phyloP scores from a whole-genome alignment of 2,113 vertebrate genomes.

The Pelodiscus sinensis region DNA sequence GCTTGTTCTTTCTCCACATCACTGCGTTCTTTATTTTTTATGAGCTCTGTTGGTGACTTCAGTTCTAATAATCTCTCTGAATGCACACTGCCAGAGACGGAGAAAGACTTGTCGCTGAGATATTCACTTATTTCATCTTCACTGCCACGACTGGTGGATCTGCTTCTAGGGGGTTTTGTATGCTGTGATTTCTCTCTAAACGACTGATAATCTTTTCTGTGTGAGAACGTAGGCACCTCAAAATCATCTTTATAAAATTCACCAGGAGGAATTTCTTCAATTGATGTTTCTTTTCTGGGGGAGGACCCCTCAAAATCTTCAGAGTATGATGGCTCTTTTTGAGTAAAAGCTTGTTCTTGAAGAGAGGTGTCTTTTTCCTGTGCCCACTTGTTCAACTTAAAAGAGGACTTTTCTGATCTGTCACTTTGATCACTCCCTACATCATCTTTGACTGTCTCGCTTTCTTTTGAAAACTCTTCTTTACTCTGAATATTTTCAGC shows the following conservation, averaged over 20 bases:
- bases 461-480: constrained; percentile 43
- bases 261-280: constrained; percentile 47
- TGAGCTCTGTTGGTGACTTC: constrained; percentile 71
- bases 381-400: constrained; percentile 44
- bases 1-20: constrained; percentile 63
- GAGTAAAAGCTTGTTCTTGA: constrained; percentile 55
- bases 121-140: constrained; percentile 88
- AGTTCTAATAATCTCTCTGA: constrained; percentile 83
- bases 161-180: constrained; percentile 58
- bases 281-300: constrained; percentile 67
- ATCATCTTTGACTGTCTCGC: constrained; percentile 22
- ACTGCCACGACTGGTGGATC: constrained; percentile 71
- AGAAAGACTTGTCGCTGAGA: constrained; percentile 78
- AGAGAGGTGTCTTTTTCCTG: constrained; percentile 45
- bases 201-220: constrained; percentile 50
- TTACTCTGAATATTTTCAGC: constrained; percentile 37
- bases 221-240: constrained; percentile 75
- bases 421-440: background rate
- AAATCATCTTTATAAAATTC: constrained; percentile 81
- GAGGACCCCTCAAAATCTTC: constrained; percentile 78
- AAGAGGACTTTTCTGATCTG: constrained; percentile 27
- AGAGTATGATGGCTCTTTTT: constrained; percentile 61
- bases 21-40: constrained; percentile 71
- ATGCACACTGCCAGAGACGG: constrained; percentile 67
- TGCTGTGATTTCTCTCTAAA: constrained; percentile 60